Conservation (phyloP, 2,113 vertebrate species). For the Poeciliopsis turrubarensis region DNA sequence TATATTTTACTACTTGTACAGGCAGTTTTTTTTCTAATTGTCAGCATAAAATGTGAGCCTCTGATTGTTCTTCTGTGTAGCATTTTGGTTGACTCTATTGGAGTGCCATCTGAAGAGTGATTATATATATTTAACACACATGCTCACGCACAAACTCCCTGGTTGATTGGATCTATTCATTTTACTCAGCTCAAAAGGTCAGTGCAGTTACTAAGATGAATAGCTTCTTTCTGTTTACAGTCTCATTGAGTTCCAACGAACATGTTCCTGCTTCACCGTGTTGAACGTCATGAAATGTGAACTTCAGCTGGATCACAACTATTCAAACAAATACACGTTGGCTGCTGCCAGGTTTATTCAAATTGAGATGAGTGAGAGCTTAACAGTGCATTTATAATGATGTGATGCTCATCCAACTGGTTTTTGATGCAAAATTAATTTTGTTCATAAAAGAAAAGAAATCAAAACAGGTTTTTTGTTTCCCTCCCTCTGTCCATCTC, state of each 20-base stretch:
- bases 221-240: constrained; percentile 41
- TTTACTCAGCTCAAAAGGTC: constrained; percentile 60
- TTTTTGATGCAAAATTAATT: constrained; percentile 38
- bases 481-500: neutral
- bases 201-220: constrained; percentile 47
- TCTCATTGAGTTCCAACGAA: constrained; percentile 47
- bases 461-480: constrained; percentile 21
- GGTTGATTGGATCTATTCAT: constrained; percentile 52
- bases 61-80: constrained; percentile 15
- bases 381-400: constrained; percentile 5
- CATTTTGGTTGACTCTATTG: constrained; percentile 3
- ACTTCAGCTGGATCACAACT: constrained; percentile 22
- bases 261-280: constrained; percentile 12
- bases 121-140: constrained; percentile 22
- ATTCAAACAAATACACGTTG: constrained; percentile 21
- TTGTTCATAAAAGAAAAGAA: constrained; percentile 39
- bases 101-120: constrained; percentile 24
- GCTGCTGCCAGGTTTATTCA: constrained; percentile 30
- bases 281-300: constrained; percentile 17
- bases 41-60: neutral
- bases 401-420: constrained; percentile 15
- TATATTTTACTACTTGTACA: too few species aligned
- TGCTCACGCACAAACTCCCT: constrained; percentile 19
- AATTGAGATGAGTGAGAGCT: constrained; percentile 7
- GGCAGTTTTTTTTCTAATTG: constrained; percentile 10